These are phyloP conservation scores for Mythimna lalbum DNA, from an alignment of 2,888 invertebrate species.

Conservation along the genomic window DNA sequence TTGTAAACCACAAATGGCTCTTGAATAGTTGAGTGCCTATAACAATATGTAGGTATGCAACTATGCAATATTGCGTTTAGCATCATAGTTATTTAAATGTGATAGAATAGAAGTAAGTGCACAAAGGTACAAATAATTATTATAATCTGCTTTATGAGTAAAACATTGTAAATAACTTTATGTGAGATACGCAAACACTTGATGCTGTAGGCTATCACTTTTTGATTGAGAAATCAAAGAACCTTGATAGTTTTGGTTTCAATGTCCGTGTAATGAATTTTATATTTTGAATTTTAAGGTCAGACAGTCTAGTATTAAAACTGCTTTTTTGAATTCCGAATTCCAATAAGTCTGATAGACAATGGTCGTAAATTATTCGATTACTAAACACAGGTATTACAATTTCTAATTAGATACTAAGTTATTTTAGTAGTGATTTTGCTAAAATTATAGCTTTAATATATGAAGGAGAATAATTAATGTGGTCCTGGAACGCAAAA, in stretches of 20 bases:
- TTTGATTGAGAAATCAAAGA: not conserved
- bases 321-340: not conserved
- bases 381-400: too few relatives aligned
- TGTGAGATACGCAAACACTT: not conserved
- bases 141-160: not conserved
- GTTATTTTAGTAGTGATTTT: too few relatives aligned
- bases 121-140: not conserved
- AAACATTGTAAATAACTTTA: not conserved
- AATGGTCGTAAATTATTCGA: too few relatives aligned
- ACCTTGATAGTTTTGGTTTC: not conserved
- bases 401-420: too few relatives aligned
- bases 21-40: constrained; percentile 13
- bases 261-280: not conserved
- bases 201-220: not conserved
- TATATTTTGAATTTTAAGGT: too few relatives aligned
- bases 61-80: constrained; percentile 5
- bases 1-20: constrained; percentile 39
- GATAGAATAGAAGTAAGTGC: constrained; percentile 6
- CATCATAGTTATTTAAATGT: constrained; percentile 39
- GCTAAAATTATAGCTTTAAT: too few relatives aligned
- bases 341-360: too few relatives aligned
- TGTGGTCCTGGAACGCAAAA: too few relatives aligned
- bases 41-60: constrained; percentile 3
- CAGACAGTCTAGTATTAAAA: not conserved
- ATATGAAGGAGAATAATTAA: too few relatives aligned